Evolutionary conservation across 2,888 invertebrate genomes (phyloP).

Genomic region (Patella depressa): DNA sequence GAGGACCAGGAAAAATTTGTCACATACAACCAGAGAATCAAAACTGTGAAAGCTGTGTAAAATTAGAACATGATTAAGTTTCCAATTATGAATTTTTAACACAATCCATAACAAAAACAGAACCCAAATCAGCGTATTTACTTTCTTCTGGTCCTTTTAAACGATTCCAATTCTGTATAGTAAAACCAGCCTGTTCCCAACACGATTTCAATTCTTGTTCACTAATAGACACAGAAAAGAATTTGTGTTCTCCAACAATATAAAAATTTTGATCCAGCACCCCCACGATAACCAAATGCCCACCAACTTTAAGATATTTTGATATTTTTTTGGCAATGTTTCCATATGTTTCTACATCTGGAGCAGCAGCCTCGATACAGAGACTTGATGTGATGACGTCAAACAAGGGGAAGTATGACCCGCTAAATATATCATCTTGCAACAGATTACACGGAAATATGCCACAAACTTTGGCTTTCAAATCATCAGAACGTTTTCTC

Average conservation of each 20-base stretch:
- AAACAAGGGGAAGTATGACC: not conserved
- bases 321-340: not conserved
- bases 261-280: not conserved
- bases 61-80: too few species aligned
- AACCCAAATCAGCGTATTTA: not conserved
- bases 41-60: too few species aligned
- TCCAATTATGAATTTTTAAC: too few species aligned
- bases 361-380: not conserved
- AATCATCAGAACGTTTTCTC: not conserved
- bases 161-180: not conserved
- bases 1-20: too few species aligned
- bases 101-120: too few species aligned
- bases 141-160: not conserved
- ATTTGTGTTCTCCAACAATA: not conserved
- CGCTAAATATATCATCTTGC: not conserved
- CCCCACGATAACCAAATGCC: not conserved
- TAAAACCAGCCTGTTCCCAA: not conserved
- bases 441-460: not conserved
- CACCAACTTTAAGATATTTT: not conserved
- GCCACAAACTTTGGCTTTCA: not conserved
- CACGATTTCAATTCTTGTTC: not conserved
- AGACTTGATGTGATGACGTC: conserved; percentile 1
- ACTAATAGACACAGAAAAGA: not conserved
- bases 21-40: too few species aligned
- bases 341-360: not conserved